Base-by-base conservation (phyloP, 2,888 invertebrate genomes). In the Rotaria sp. region DNA sequence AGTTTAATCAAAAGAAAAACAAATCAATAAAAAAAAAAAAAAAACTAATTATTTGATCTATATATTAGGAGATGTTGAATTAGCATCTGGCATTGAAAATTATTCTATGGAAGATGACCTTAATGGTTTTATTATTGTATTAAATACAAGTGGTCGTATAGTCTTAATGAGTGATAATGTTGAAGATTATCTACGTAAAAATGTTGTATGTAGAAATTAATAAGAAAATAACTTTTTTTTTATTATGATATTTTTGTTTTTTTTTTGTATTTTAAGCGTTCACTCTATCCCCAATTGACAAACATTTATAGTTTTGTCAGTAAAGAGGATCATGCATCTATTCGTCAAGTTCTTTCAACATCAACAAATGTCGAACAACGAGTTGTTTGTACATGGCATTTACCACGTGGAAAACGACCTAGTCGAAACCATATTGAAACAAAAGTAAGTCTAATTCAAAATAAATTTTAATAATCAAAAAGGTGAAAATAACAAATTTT, bases 381-480 rank as follows among this genome's bases (percentile, higher is more conserved):
- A 24, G 10, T 74, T 24, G 7, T 74, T 2, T 74, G 74, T 74
- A 74, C 74, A 30, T 74, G 74, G 74, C 2, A 74, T 74, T 74
- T 74, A 41, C 74, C 74, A 74, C 74, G 74, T 38, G 74, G 74
- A 24, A 74, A 74, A 74, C 38, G 74, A 38, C 74, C 74, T 24
- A 74, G 74, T 10, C 35, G 74, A 38, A 74, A 38, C 10, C 74
- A 38, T 38, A 74, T 26, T 21, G 74, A 74, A 74, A 21, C 38
- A 38, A 74, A 38, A 38, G 74, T 74, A 74, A 18, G 15, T 35
- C 8, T 4, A 0, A 0, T 67, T 35, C 13, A 18, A 35, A 67
- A 18, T 2, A 24, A 10, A 38, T 3, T 3, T 11, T 45, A 30
- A 35, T 15, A 18, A 21, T 24, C 8, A 26, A 74, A 7, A 38